phyloP scores from a whole-genome alignment of 2,797 vertebrate species.

The Meda fulgida region DNA sequence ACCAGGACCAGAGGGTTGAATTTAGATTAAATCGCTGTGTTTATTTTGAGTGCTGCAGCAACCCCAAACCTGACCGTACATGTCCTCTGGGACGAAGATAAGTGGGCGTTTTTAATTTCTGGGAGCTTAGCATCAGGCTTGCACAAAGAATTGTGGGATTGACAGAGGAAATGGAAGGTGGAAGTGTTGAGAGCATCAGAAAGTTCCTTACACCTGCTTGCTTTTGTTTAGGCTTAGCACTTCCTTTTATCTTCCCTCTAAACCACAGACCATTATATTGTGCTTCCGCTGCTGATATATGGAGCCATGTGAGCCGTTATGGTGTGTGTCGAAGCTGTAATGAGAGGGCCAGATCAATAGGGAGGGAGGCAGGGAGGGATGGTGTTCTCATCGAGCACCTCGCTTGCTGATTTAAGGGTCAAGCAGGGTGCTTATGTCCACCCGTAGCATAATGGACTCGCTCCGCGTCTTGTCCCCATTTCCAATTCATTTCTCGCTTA shows the following conservation, averaged over 20 bases:
- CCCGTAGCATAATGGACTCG: neutral
- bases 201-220: neutral
- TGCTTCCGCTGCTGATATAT: constrained; percentile 34
- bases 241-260: neutral
- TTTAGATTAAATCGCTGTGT: neutral
- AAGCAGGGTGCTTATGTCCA: constrained; percentile 25
- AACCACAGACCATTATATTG: constrained; percentile 17
- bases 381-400: neutral
- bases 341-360: constrained; percentile 51
- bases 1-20: neutral
- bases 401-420: constrained; percentile 35
- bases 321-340: constrained; percentile 38
- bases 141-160: neutral
- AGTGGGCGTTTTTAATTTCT: constrained; percentile 10
- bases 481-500: constrained; percentile 10
- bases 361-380: neutral
- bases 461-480: neutral
- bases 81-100: neutral
- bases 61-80: neutral
- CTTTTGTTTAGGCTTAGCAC: neutral
- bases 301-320: constrained; percentile 25
- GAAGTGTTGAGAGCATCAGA: neutral
- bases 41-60: neutral
- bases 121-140: neutral
- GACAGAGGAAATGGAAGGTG: neutral